phyloP scores from a whole-genome alignment of 2,888 invertebrate species.

The Diogma glabrata region DNA sequence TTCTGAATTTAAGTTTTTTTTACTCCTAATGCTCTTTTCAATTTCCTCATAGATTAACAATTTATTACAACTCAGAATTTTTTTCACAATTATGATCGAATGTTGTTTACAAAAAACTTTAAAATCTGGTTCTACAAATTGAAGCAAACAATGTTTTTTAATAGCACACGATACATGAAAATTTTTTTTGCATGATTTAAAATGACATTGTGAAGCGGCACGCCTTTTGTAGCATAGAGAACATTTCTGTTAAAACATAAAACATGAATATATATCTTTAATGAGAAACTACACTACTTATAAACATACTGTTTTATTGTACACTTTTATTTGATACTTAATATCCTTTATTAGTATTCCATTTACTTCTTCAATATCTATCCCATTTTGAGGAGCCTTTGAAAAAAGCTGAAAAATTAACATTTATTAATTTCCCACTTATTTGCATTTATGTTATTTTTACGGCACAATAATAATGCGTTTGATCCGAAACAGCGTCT shows the following conservation, averaged over 20 bases:
- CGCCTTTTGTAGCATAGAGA: background rate
- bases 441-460: background rate
- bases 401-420: background rate
- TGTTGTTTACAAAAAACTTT: background rate
- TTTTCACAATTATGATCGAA: background rate
- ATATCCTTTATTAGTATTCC: background rate
- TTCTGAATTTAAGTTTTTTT: background rate
- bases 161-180: slow-evolving; percentile 2
- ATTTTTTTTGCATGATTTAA: background rate
- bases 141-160: background rate
- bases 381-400: background rate
- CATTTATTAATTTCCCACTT: background rate
- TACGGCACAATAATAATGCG: slow-evolving; percentile 1
- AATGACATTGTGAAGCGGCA: background rate
- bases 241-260: too few species aligned
- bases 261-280: background rate
- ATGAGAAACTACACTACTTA: too few species aligned
- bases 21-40: background rate
- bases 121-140: background rate
- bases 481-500: background rate
- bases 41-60: background rate
- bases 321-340: background rate
- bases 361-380: background rate
- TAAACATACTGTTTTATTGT: background rate
- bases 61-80: background rate